Evolutionary conservation across 2,797 vertebrate species (phyloP).

Genomic region (Hoplostethus atlanticus): DNA sequence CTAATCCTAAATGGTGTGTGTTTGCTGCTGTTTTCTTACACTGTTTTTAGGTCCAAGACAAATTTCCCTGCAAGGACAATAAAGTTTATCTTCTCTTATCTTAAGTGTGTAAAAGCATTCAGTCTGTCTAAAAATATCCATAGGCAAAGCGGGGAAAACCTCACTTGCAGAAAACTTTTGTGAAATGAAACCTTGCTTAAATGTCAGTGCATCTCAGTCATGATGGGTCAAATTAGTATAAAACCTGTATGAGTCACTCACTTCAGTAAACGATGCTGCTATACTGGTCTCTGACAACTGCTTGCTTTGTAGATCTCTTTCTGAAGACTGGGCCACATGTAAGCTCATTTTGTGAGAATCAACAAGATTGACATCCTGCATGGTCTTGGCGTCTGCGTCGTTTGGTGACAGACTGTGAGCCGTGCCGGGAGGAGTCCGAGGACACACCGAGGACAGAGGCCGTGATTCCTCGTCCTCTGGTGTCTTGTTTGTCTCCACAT

Average conservation of each 20-base stretch:
- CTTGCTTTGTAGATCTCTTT: constrained; percentile 78
- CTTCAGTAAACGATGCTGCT: constrained; percentile 78
- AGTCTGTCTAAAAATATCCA: constrained; percentile 21
- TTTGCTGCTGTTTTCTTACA: constrained; percentile 41
- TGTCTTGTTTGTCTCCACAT: constrained; percentile 93
- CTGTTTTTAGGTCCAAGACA: constrained; percentile 30
- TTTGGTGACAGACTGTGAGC: constrained; percentile 63
- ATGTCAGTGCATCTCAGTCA: constrained; percentile 36
- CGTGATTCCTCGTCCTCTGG: constrained; percentile 89
- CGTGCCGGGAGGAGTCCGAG: constrained; percentile 71
- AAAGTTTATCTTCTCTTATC: constrained; percentile 34
- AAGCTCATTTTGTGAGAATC: constrained; percentile 73
- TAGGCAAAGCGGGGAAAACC: constrained; percentile 28
- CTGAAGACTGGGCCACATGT: constrained; percentile 72
- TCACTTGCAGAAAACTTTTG: constrained; percentile 15
- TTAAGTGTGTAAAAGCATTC: too few relatives aligned
- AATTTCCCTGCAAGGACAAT: constrained; percentile 26
- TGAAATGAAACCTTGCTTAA: constrained; percentile 23
- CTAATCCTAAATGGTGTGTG: not conserved
- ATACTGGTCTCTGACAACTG: constrained; percentile 75
- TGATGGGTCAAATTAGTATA: not conserved
- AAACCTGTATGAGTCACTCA: constrained; percentile 67
- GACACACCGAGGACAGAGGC: constrained; percentile 77
- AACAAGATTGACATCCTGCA: constrained; percentile 48
- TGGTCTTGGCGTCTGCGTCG: constrained; percentile 67